These are phyloP conservation scores for Hycleus cichorii DNA, from an alignment of 1,140 invertebrate genomes.

Conservation along the genomic window DNA sequence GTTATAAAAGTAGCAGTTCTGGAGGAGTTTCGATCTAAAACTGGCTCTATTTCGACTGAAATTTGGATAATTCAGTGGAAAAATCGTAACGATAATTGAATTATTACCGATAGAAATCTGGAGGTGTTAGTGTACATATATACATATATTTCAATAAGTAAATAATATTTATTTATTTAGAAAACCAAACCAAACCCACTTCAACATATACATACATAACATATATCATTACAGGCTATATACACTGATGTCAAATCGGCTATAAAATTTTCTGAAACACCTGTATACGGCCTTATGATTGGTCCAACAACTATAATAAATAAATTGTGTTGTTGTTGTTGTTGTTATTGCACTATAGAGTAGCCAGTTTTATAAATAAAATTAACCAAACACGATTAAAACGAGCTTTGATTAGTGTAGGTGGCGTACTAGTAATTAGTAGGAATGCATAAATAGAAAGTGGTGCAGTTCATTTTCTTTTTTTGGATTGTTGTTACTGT, in stretches of 20 bases:
- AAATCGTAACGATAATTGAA: too few species aligned
- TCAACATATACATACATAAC: not conserved
- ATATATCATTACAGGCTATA: conserved; percentile 13
- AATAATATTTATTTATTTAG: too few species aligned
- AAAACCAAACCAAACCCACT: conserved; percentile 3
- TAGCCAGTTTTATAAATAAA: not conserved
- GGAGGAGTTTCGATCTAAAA: too few species aligned
- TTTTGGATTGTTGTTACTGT: too few species aligned
- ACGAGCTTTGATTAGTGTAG: conserved; percentile 20
- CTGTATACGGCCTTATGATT: conserved; percentile 13
- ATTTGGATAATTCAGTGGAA: too few species aligned
- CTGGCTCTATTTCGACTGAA: too few species aligned
- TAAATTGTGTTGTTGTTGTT: conserved; percentile 9
- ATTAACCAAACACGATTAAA: not conserved
- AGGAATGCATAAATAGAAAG: conserved; percentile 32
- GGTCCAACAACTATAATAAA: conserved; percentile 10
- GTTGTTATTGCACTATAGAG: not conserved
- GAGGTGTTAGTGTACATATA: too few species aligned
- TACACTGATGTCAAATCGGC: conserved; percentile 13
- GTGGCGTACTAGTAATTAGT: conserved; percentile 26
- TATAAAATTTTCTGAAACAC: conserved; percentile 21
- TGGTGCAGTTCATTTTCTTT: conserved; percentile 6
- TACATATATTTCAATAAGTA: too few species aligned
- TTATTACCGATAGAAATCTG: too few species aligned
- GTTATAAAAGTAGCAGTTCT: too few species aligned